Percentiles rank a stretch among this genome's conserved stretches.
Evolutionary conservation across 2,888 invertebrate species (phyloP).

Genomic region (Litoditis marina): DNA sequence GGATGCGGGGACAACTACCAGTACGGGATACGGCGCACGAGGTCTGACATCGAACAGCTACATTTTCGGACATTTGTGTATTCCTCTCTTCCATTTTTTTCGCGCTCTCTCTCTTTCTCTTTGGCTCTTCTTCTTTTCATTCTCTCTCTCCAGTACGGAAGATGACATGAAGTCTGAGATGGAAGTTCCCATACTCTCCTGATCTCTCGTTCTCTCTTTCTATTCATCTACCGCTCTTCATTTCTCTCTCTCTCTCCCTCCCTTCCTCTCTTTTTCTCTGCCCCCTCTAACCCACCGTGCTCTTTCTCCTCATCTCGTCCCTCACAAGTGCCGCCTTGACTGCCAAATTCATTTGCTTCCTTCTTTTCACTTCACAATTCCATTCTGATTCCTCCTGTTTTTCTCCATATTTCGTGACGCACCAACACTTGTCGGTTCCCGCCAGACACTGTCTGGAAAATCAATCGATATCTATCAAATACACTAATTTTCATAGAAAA

Average conservation of each 20-base stretch:
- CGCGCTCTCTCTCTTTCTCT: no score
- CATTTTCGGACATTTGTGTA: background rate
- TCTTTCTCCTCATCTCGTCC: slow-evolving; percentile 3
- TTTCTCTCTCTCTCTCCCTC: background rate
- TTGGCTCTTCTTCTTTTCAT: no score
- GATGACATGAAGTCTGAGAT: no score
- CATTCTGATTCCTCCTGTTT: slow-evolving; percentile 20
- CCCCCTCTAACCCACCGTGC: background rate
- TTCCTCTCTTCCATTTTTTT: no score
- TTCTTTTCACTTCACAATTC: slow-evolving; percentile 28
- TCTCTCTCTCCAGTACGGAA: no score
- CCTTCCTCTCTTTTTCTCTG: background rate
- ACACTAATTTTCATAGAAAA: no score
- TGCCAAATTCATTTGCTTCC: slow-evolving; percentile 27
- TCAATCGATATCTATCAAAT: background rate
- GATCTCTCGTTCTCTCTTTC: no score
- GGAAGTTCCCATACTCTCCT: no score
- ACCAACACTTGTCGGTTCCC: slow-evolving; percentile 39
- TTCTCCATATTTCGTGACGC: slow-evolving; percentile 29
- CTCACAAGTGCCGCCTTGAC: slow-evolving; percentile 22
- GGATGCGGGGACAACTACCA: slow-evolving; percentile 10
- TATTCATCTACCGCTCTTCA: no score
- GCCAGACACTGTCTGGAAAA: slow-evolving; percentile 37
- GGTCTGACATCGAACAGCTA: slow-evolving; percentile 14
- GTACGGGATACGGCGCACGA: background rate